Evolutionary conservation across 2,888 invertebrate species (phyloP), one percentile per base, ranked within the genome.

Genomic region (Philaethria dido): DNA sequence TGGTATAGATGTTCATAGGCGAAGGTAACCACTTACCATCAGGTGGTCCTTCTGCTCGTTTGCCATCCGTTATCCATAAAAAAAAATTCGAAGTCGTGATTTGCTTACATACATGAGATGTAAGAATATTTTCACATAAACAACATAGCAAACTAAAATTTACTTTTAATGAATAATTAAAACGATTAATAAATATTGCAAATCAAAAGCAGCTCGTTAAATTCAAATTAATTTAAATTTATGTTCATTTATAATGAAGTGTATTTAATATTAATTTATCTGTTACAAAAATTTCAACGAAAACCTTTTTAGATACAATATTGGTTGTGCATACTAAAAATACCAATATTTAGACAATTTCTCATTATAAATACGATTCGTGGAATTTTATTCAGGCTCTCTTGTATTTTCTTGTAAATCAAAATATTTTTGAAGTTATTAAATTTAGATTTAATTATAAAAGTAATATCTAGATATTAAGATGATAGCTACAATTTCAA

Each of bases 221-320:
- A 62, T 66, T 61, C 55, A 62, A 66, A 62, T 66, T 55, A 36
- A 61, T 66, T 66, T 39, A 54, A 62, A 62, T 62, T 62, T 62
- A 66, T 61, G 61, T 66, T 36, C 44, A 61, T 66, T 54, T 61
- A 59, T 66, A 61, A 66, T 62, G 66, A 66, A 62, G 36, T 44
- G 45, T 66, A 18, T 36, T 48, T 62, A 62, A 62, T 48, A 62
- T 52, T 60, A 66, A 61, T 60, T 45, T 45, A 45, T 60, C 13
- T 60, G 18, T 18, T 33, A 45, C 29, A 45, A 60, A 60, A 60
- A 60, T 29, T n/a, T n/a, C 60, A 45, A 25, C 44, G 29, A 45
- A 45, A 60, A 60, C 60, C 18, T 60, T 60, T 55, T 60, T 60
- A 60, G 45, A 60, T 29, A 9, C 29, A 45, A 45, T 60, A 60